Conservation (phyloP, 2,113 vertebrate species). For the Indri indri region DNA sequence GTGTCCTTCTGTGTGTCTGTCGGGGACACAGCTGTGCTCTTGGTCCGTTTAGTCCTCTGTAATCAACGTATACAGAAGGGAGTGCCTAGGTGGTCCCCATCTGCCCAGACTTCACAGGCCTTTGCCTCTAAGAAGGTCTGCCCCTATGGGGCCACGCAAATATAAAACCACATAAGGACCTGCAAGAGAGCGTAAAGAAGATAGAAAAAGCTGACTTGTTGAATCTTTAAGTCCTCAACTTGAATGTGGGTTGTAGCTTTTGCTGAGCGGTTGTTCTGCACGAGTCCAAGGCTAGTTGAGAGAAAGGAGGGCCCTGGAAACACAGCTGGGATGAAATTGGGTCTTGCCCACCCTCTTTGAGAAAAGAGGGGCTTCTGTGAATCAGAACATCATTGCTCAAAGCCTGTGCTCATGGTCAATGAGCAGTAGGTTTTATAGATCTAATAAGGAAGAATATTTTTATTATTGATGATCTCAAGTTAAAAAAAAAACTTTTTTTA, state of each 20-base stretch:
- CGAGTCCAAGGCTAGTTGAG: neutral
- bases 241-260: neutral
- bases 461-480: constrained; percentile 66
- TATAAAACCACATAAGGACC: neutral
- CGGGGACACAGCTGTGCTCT: neutral
- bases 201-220: neutral
- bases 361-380: neutral
- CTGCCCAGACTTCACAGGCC: neutral
- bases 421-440: constrained; percentile 64
- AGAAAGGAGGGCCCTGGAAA: neutral
- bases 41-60: too few species aligned
- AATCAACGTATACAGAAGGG: neutral
- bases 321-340: neutral
- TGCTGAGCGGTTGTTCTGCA: neutral
- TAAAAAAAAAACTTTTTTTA: constrained; percentile 68
- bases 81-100: fast-evolving
- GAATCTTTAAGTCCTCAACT: neutral
- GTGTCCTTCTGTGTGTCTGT: neutral
- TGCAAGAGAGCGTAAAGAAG: neutral
- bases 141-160: neutral
- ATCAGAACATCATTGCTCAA: constrained; percentile 23
- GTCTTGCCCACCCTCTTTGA: neutral
- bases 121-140: neutral
- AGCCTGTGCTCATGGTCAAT: neutral
- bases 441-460: constrained; percentile 64